Conservation (phyloP, 2,888 invertebrate species). For the Mesorhabditis belari region DNA sequence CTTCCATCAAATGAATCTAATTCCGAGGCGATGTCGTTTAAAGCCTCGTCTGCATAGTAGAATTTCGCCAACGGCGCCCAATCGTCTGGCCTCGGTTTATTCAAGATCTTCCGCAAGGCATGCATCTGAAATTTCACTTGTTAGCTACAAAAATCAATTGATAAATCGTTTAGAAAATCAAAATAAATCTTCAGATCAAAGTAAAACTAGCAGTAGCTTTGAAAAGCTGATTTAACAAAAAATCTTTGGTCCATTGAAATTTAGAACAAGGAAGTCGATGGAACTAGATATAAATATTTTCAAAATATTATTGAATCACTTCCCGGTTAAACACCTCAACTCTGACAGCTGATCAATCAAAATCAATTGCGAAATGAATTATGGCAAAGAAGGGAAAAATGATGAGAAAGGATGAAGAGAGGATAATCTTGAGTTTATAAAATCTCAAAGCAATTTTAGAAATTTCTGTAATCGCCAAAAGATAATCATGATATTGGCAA, state of each 20-base stretch:
- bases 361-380: neutral
- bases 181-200: neutral
- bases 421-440: neutral
- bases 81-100: slow-evolving; percentile 50
- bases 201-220: neutral
- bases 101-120: slow-evolving; percentile 48
- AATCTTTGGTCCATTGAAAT: no score
- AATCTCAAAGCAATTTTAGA: no score
- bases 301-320: no score
- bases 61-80: slow-evolving; percentile 60
- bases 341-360: neutral
- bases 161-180: neutral
- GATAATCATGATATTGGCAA: no score
- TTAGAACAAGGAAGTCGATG: no score
- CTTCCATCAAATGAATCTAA: slow-evolving; percentile 98
- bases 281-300: no score
- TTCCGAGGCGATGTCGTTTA: slow-evolving; percentile 83
- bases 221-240: neutral
- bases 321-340: no score
- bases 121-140: slow-evolving; percentile 37
- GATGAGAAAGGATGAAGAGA: neutral
- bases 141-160: neutral
- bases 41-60: slow-evolving; percentile 92
- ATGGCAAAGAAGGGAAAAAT: neutral
- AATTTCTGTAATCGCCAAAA: no score